These are phyloP conservation scores for Sylvia borin DNA, from an alignment of 2,797 vertebrate species.

Conservation along the genomic window DNA sequence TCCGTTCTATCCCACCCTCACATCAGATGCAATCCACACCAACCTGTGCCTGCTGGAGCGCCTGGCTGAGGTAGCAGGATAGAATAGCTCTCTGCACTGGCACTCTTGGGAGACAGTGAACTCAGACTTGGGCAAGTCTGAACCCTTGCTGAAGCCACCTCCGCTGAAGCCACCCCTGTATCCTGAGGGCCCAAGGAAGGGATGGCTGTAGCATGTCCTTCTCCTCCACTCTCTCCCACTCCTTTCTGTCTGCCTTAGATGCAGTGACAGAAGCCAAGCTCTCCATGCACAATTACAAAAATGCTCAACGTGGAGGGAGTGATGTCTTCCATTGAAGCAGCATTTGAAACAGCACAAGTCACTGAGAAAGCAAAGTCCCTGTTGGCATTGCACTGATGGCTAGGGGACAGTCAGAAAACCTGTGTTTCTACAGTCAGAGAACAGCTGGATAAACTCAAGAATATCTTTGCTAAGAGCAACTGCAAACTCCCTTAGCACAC, in stretches of 20 bases:
- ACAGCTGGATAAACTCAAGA: background rate
- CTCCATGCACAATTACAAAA: background rate
- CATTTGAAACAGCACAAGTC: background rate
- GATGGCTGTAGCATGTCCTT: background rate
- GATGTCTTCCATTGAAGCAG: background rate
- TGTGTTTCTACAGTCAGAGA: background rate
- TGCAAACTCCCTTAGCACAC: background rate
- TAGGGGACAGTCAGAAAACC: background rate
- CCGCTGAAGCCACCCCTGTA: background rate
- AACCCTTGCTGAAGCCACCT: background rate
- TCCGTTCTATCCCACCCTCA: conserved; percentile 40
- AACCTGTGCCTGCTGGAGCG: background rate
- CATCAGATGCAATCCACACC: conserved; percentile 40
- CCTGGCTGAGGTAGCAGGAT: background rate
- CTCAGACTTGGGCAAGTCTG: background rate
- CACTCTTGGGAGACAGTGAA: background rate
- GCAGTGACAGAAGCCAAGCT: background rate
- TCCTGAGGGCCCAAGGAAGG: background rate
- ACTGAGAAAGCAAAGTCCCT: background rate
- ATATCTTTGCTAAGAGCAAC: background rate
- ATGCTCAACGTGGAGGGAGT: fast-evolving
- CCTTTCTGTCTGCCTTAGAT: background rate
- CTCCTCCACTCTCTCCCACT: background rate
- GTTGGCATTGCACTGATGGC: background rate
- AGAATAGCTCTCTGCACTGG: background rate